Conservation (phyloP, 2,113 vertebrate genomes). For the Phoenicopterus ruber region DNA sequence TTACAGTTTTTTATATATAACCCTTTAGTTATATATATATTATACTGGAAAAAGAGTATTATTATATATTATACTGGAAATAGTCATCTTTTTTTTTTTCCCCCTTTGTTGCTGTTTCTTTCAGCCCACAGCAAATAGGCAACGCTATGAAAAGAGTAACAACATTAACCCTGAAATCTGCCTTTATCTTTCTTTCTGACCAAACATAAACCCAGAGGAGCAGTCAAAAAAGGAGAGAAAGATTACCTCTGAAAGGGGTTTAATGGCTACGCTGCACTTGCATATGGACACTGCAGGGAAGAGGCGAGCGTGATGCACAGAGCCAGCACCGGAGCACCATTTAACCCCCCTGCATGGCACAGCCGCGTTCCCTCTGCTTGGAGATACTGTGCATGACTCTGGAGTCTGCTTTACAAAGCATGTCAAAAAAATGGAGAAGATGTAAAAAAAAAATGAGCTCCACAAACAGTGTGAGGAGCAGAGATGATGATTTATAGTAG, state of each 20-base stretch:
- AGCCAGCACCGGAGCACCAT: background rate
- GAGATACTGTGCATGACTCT: background rate
- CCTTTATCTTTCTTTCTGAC: background rate
- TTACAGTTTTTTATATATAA: too few relatives aligned
- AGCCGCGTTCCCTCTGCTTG: background rate
- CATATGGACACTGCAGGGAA: background rate
- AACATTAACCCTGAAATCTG: background rate
- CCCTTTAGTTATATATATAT: background rate
- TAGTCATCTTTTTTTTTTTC: fast-evolving
- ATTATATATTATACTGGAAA: background rate
- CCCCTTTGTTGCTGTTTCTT: background rate
- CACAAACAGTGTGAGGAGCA: background rate
- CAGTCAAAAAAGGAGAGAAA: background rate
- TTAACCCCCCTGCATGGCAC: background rate
- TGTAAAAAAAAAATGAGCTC: background rate
- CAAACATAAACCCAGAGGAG: background rate
- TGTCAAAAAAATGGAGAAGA: background rate
- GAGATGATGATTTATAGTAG: background rate
- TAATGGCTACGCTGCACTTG: background rate
- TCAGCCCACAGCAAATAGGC: background rate
- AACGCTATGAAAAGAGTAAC: background rate
- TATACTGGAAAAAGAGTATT: background rate
- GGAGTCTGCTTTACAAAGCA: background rate
- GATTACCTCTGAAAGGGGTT: background rate
- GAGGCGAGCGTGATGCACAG: background rate